Evolutionary conservation across 2,888 invertebrate genomes (phyloP).

Genomic region (Scaptomyza tumidula): DNA sequence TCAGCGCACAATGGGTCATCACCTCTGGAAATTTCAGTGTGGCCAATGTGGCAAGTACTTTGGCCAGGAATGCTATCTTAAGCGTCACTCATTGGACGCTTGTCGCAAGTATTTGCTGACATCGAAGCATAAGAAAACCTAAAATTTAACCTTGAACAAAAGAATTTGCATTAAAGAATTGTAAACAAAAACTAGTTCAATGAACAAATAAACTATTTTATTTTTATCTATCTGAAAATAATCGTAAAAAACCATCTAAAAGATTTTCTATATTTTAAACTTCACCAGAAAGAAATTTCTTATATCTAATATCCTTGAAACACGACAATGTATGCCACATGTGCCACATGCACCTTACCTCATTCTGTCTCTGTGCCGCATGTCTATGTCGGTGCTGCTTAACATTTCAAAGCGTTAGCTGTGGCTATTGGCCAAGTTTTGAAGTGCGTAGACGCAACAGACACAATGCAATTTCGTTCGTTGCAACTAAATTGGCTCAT

Average conservation of each 20-base stretch:
- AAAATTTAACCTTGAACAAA: not conserved
- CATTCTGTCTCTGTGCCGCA: not conserved
- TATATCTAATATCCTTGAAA: too few relatives aligned
- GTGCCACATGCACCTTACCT: not conserved
- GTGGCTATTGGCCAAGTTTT: conserved; percentile 58
- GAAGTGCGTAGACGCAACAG: conserved; percentile 50
- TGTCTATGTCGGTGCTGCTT: conserved; percentile 35
- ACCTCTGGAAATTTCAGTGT: conserved; percentile 89
- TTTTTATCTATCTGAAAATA: too few relatives aligned
- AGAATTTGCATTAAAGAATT: too few relatives aligned
- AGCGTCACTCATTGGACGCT: conserved; percentile 88
- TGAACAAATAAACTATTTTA: too few relatives aligned
- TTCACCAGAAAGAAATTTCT: too few relatives aligned
- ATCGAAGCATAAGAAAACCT: conserved; percentile 32
- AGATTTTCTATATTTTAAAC: too few relatives aligned
- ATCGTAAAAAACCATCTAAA: too few relatives aligned
- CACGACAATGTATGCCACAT: not conserved
- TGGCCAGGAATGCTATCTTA: conserved; percentile 88
- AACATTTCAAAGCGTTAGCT: conserved; percentile 69
- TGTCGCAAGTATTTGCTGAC: conserved; percentile 86
- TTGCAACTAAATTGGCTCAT: conserved; percentile 80
- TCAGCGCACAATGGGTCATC: conserved; percentile 89
- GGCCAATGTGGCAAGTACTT: conserved; percentile 88
- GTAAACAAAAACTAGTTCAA: too few relatives aligned
- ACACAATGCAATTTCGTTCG: conserved; percentile 63